Evolutionary conservation across 2,797 vertebrate species (phyloP).

Genomic region (Lerista edwardsae): DNA sequence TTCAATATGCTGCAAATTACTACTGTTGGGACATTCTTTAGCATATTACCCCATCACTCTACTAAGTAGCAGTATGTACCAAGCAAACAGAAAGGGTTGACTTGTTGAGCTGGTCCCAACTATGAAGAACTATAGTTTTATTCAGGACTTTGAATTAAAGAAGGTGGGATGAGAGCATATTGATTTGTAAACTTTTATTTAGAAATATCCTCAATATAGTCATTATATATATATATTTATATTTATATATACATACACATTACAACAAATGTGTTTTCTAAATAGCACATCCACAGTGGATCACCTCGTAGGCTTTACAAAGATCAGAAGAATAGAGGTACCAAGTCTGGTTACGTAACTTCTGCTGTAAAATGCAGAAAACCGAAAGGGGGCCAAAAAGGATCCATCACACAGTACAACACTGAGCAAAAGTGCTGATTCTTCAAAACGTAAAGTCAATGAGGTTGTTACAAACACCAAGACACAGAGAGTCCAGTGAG

Average conservation of each 20-base stretch:
- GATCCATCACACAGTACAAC: conserved; percentile 80
- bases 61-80: neutral
- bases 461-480: conserved; percentile 64
- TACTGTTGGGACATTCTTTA: neutral
- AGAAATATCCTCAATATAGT: conserved; percentile 88
- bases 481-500: conserved; percentile 70
- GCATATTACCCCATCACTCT: neutral
- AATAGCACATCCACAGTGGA: conserved; percentile 81
- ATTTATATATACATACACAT: conserved; percentile 77
- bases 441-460: conserved; percentile 23
- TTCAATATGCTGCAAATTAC: no score
- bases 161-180: neutral
- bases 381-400: conserved; percentile 46
- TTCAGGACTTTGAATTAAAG: neutral
- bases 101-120: neutral
- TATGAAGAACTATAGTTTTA: no score
- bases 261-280: conserved; percentile 84
- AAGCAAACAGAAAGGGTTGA: neutral
- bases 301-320: conserved; percentile 74
- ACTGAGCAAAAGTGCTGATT: conserved; percentile 74
- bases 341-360: conserved; percentile 82
- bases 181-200: conserved; percentile 85
- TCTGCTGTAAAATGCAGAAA: conserved; percentile 86
- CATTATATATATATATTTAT: conserved; percentile 81
- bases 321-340: conserved; percentile 78